These are phyloP conservation scores for Alethe diademata DNA, from an alignment of 2,113 vertebrate genomes.

Conservation along the genomic window DNA sequence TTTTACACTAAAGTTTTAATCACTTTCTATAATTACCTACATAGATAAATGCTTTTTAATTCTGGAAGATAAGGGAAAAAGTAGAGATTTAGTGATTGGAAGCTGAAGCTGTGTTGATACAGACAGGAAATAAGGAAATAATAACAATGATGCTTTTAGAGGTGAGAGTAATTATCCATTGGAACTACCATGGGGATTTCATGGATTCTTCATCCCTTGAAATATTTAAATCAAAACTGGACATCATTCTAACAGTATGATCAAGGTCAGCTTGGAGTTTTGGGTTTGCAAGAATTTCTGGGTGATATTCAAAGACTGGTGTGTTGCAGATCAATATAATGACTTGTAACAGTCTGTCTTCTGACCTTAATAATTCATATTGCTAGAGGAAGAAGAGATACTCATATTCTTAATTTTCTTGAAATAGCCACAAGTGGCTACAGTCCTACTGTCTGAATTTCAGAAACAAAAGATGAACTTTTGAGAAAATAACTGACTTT, in stretches of 20 bases:
- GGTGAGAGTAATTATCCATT: not conserved
- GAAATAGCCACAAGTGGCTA: not conserved
- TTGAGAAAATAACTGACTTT: not conserved
- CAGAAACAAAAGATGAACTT: not conserved
- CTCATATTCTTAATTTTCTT: not conserved
- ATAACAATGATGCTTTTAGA: not conserved
- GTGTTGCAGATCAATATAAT: not conserved
- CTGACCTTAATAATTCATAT: not conserved
- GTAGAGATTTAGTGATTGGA: not conserved
- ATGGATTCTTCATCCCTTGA: constrained; percentile 11
- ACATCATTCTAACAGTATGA: not conserved
- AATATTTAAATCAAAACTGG: constrained; percentile 1
- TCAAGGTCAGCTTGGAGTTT: not conserved
- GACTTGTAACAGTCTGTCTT: not conserved
- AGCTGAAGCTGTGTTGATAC: not conserved
- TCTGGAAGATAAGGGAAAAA: not conserved
- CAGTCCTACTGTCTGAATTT: not conserved
- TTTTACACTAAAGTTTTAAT: not conserved
- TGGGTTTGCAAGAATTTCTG: not conserved
- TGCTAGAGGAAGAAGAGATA: not conserved
- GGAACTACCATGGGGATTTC: not conserved
- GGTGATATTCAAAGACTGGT: not conserved
- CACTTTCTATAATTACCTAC: not conserved
- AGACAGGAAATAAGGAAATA: not conserved
- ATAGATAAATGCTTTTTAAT: not conserved